Evolutionary conservation across 64 coral and sea anemone species (phyloP).

Genomic region (Cladopsammia gracilis): DNA sequence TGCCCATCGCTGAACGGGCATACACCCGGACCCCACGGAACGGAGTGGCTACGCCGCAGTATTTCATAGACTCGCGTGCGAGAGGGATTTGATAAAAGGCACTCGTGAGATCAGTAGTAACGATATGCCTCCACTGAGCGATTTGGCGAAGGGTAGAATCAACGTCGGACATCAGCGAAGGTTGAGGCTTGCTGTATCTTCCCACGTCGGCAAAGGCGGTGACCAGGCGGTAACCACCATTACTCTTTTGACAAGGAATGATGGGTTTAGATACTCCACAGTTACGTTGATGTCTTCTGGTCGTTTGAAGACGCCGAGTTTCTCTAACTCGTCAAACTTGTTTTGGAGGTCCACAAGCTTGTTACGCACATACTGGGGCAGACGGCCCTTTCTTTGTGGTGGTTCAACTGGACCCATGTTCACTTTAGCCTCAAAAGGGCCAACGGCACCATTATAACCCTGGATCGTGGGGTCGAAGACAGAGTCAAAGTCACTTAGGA

Average conservation of each 20-base stretch:
- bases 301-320: slow-evolving; percentile 17
- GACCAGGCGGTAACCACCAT: slow-evolving; percentile 9
- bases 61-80: too few species aligned
- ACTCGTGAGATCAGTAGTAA: too few species aligned
- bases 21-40: too few species aligned
- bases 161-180: not conserved
- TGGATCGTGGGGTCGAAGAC: slow-evolving; percentile 22
- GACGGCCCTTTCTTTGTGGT: slow-evolving; percentile 15
- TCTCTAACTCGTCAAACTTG: slow-evolving; percentile 48
- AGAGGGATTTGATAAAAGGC: too few species aligned
- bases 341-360: slow-evolving; percentile 54
- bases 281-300: not conserved
- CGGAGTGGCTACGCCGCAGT: too few species aligned
- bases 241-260: not conserved
- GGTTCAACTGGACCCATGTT: slow-evolving; percentile 58
- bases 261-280: not conserved
- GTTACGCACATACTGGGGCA: slow-evolving; percentile 30
- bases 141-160: too few species aligned
- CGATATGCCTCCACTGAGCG: too few species aligned
- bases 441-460: slow-evolving; percentile 35
- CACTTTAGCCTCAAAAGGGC: slow-evolving; percentile 44
- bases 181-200: slow-evolving; percentile 2
- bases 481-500: slow-evolving; percentile 7
- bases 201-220: slow-evolving; percentile 10
- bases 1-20: too few species aligned